Evolutionary conservation across 2,797 vertebrate species (phyloP), one percentile per base, ranked within the genome.

Genomic region (Macropodus opercularis): DNA sequence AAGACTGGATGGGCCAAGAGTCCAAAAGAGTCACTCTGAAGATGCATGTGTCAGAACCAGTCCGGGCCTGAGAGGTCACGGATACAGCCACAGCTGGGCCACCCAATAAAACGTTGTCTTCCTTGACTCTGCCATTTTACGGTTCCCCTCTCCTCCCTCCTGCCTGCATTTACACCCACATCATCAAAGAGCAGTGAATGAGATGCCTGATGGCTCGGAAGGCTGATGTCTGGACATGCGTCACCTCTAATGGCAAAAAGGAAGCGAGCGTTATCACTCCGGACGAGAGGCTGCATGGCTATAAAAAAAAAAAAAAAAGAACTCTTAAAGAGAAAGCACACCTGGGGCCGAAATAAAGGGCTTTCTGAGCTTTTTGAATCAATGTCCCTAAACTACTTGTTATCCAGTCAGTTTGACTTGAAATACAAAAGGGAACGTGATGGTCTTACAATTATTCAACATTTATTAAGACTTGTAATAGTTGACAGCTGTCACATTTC

Each of bases 21-120:
- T 57, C 35, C 19, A 62, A 58, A 65, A 61, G 73, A 69, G 56
- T 56, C 77, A 79, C 77, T 81, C 80, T 75, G 57, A 68, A 44
- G 38, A 39, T 59, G 41, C n/a, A n/a, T 68, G 55, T 24, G 55
- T 24, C 43, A 63, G 67, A 79, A 83, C 79, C 58, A 26, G 44
- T 31, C 4, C 57, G 15, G 9, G n/a, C n/a, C n/a, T n/a, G n/a
- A n/a, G n/a, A n/a, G n/a, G n/a, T n/a, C n/a, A n/a, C n/a, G n/a
- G n/a, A n/a, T n/a, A n/a, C n/a, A n/a, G n/a, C n/a, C n/a, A n/a
- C n/a, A n/a, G n/a, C n/a, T n/a, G n/a, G n/a, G n/a, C n/a, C 26
- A 27, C 10, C 51, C 9, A 24, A 14, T n/a, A 31, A 4, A 38
- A 27, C 10, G 10, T 27, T 39, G 13, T 18, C 5, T 26, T 63